phyloP scores from a whole-genome alignment of 2,888 invertebrate genomes.

The Acronicta aceris region DNA sequence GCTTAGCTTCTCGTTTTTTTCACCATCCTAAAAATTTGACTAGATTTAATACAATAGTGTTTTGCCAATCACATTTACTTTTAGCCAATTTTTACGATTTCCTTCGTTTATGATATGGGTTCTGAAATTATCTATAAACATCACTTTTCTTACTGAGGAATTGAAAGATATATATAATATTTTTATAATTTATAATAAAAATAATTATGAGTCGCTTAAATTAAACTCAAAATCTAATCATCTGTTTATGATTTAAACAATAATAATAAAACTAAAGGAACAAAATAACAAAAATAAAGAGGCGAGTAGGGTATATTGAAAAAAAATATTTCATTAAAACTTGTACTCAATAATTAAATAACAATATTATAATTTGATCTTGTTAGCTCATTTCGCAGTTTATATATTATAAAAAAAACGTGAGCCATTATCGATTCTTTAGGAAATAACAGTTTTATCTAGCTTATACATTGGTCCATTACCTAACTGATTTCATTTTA shows the following conservation, averaged over 20 bases:
- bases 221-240: conserved; percentile 73
- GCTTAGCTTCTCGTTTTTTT: conserved; percentile 74
- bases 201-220: conserved; percentile 76
- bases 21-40: conserved; percentile 84
- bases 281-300: conserved; percentile 88
- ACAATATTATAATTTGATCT: conserved; percentile 89
- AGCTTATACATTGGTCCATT: conserved; percentile 83
- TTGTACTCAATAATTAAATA: conserved; percentile 89
- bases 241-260: conserved; percentile 84
- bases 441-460: conserved; percentile 78
- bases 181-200: conserved; percentile 73
- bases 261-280: conserved; percentile 88
- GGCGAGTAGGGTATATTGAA: conserved; percentile 86
- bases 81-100: conserved; percentile 73
- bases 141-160: conserved; percentile 82
- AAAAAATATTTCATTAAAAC: conserved; percentile 87
- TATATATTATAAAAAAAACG: conserved; percentile 75
- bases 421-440: conserved; percentile 74
- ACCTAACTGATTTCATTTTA: conserved; percentile 68
- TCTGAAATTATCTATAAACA: conserved; percentile 69
- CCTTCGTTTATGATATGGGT: conserved; percentile 58
- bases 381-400: conserved; percentile 80
- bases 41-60: conserved; percentile 83
- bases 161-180: conserved; percentile 79
- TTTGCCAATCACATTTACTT: conserved; percentile 77